Evolutionary conservation across 92 coral and sea anemone species (phyloP), one percentile per base, ranked within the genome.

Genomic region (Epizoanthus rinbou): DNA sequence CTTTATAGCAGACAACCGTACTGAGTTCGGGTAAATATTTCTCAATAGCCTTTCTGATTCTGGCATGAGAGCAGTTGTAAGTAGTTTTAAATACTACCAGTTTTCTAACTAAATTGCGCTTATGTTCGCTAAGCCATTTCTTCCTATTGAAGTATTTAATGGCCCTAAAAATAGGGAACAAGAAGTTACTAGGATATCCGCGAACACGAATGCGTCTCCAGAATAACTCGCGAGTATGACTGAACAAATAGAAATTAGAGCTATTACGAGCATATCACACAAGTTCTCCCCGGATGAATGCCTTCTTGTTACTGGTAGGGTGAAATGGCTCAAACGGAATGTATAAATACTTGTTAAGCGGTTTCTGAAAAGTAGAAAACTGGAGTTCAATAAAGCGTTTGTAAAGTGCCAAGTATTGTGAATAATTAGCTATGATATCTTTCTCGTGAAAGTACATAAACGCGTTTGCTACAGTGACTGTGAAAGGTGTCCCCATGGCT

Each of bases 121-220:
- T 66, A 17, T 43, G 37, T 6, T 6, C 9, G 33, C 1, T 6
- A 28, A 24, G 47, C 47, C 72, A 66, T 43, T 66, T 31, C 47
- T n/a, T 69, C 28, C 85, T 68, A 64, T 56, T 41, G 10, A 59
- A 69, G 65, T 86, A 80, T 58, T 57, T 74, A 6, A 83, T 60
- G 5, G 53, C 52, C 21, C 47, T 83, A 41, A 83, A 83, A 3
- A 71, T 4, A 0, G 80, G 80, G 22, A 83, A 41, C 65, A 71
- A 41, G 35, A 86, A 86, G 18, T 75, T 81, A 43, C 41, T 70
- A 1, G 82, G 89, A 80, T 86, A 86, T 80, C 89, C 89, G 54
- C 85, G 85, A 75, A 69, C 80, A 13, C 79, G 11, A 18, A 85
- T 70, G 73, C 76, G 84, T 57, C 70, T 85, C 80, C 85, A 79